Conservation (phyloP, 64 coral and sea anemone genomes). For the Pocillopora damicornis region DNA sequence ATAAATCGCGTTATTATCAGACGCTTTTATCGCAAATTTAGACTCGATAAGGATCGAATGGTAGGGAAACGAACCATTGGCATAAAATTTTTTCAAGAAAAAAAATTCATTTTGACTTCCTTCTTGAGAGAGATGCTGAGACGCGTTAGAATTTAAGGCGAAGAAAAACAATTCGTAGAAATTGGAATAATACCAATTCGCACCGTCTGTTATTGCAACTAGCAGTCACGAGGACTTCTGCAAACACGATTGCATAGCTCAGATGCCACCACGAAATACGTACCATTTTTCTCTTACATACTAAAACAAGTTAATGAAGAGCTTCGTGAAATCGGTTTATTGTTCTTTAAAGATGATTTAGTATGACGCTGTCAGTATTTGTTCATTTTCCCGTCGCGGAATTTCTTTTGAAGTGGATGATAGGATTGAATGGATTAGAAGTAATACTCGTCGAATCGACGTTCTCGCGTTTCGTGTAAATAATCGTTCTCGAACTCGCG, state of each 20-base stretch:
- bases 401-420: neutral
- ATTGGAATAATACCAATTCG: neutral
- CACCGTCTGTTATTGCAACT: neutral
- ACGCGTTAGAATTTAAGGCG: neutral
- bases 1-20: too few relatives aligned
- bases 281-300: neutral
- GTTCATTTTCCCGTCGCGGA: neutral
- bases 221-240: neutral
- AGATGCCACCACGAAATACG: neutral
- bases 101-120: neutral
- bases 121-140: neutral
- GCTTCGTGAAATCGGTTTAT: neutral
- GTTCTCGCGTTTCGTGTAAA: neutral
- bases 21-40: too few relatives aligned
- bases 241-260: neutral
- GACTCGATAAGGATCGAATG: too few relatives aligned
- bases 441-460: neutral
- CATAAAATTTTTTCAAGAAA: neutral
- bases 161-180: neutral
- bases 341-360: neutral
- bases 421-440: constrained; percentile 1
- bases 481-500: neutral
- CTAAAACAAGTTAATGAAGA: neutral
- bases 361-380: neutral
- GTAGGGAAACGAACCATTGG: too few relatives aligned